phyloP scores from a whole-genome alignment of 2,113 vertebrate genomes.

The Macquaria ambigua region DNA sequence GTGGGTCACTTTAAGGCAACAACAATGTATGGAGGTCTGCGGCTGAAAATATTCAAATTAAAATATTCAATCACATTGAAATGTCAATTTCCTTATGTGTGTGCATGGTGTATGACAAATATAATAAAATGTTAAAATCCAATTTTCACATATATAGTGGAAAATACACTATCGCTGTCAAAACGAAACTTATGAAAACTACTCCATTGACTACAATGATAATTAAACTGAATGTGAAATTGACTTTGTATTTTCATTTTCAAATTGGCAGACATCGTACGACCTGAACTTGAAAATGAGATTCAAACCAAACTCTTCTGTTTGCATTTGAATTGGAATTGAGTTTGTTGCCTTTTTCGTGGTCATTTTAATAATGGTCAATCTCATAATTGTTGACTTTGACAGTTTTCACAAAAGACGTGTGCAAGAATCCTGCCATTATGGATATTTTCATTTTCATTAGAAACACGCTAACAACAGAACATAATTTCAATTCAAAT shows the following conservation, averaged over 20 bases:
- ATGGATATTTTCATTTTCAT: background rate
- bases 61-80: background rate
- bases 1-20: background rate
- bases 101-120: background rate
- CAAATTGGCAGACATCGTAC: background rate
- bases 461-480: background rate
- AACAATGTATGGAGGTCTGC: background rate
- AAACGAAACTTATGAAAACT: background rate
- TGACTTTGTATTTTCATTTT: background rate
- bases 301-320: background rate
- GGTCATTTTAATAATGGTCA: background rate
- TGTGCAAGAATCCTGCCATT: background rate
- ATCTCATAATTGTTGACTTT: background rate
- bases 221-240: background rate
- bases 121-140: constrained; percentile 9
- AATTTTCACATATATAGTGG: background rate
- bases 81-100: background rate
- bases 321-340: background rate
- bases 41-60: background rate
- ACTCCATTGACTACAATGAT: background rate
- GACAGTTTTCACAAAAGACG: background rate
- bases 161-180: background rate
- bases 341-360: too few relatives aligned
- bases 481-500: background rate
- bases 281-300: background rate